Evolutionary conservation across 1,140 invertebrate genomes (phyloP).

Genomic region (Bradynema listronoti): DNA sequence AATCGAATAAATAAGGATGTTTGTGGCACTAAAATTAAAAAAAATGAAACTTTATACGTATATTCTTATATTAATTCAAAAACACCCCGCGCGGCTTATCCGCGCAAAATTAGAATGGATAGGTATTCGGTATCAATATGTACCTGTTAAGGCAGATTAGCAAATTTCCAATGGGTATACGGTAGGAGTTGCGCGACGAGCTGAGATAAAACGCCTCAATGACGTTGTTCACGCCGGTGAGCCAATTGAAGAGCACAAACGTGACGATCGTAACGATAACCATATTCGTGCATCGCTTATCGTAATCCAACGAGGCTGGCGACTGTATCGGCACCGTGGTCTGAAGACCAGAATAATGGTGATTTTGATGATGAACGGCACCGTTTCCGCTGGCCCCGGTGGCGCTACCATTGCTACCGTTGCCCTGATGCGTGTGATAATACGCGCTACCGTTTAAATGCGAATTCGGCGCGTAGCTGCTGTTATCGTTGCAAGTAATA

Average conservation of each 20-base stretch:
- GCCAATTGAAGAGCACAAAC: slow-evolving; percentile 52
- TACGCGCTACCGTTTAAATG: too few relatives aligned
- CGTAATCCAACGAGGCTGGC: not conserved
- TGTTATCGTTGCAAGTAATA: too few relatives aligned
- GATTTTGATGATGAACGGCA: too few relatives aligned
- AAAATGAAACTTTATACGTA: not conserved
- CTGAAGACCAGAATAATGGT: too few relatives aligned
- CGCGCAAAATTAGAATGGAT: not conserved
- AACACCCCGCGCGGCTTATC: not conserved
- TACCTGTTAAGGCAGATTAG: slow-evolving; percentile 55
- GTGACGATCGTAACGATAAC: slow-evolving; percentile 50
- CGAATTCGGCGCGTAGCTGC: too few relatives aligned
- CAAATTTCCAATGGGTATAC: slow-evolving; percentile 53
- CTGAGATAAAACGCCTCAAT: slow-evolving; percentile 45
- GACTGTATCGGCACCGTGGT: too few relatives aligned
- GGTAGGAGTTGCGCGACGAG: slow-evolving; percentile 15
- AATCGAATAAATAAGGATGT: slow-evolving; percentile 49
- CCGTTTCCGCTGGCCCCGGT: not conserved
- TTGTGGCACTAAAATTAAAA: slow-evolving; percentile 40
- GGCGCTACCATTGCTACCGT: not conserved
- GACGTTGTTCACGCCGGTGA: slow-evolving; percentile 50
- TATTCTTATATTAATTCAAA: slow-evolving; percentile 6
- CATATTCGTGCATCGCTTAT: slow-evolving; percentile 54
- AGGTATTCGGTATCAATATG: not conserved
- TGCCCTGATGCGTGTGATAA: too few relatives aligned